phyloP scores from a whole-genome alignment of 2,113 vertebrate species.

The Odocoileus hemionus region DNA sequence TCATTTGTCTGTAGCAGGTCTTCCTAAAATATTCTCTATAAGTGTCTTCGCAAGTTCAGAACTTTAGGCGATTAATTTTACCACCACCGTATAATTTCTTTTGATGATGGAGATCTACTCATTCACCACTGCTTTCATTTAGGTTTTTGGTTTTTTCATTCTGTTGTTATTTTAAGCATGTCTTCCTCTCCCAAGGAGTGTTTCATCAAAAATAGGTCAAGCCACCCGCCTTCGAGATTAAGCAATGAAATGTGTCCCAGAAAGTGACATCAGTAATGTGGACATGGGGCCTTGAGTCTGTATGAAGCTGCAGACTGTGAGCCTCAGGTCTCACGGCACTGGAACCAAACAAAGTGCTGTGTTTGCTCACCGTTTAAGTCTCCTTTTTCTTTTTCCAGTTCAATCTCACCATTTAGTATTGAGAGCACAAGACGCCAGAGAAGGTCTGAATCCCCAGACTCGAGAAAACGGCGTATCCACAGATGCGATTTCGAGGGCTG shows the following conservation, averaged over 20 bases:
- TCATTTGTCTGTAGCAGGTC: neutral
- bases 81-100: neutral
- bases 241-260: neutral
- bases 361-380: neutral
- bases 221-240: neutral
- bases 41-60: neutral
- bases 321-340: neutral
- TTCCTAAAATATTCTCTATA: neutral
- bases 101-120: neutral
- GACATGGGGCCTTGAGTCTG: neutral
- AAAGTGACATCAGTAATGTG: neutral
- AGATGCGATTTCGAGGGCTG: conserved; percentile 99
- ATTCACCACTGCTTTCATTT: neutral
- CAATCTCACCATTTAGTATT: conserved; percentile 98
- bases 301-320: accelerated
- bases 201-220: neutral
- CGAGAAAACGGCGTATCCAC: conserved; percentile 97
- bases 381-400: conserved; percentile 82
- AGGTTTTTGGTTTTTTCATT: neutral
- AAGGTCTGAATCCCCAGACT: conserved; percentile 97
- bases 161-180: neutral
- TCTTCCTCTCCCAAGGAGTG: neutral
- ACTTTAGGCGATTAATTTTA: neutral
- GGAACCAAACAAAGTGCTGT: neutral
- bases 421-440: conserved; percentile 97